Base-by-base conservation (phyloP, 2,888 invertebrate genomes). In the Habroteleia sp. region DNA sequence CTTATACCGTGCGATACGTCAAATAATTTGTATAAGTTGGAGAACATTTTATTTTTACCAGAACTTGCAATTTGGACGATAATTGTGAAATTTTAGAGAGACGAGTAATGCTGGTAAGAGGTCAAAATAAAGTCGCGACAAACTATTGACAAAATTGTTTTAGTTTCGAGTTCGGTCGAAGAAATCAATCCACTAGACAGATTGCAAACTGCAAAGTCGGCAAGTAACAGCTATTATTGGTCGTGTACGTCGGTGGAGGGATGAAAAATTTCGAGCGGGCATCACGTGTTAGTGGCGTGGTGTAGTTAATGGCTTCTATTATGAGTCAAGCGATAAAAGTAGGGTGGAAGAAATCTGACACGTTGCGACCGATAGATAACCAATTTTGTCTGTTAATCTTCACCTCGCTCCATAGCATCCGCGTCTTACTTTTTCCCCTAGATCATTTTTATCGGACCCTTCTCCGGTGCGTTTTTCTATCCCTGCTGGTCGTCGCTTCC, bases 291-390 rank as follows among this genome's bases (percentile, higher is more conserved):
- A 71, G 56, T 82, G 82, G 80, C 82, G 73, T 75, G 60, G 65
- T 74, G 77, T 81, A 72, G 84, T 84, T 85, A 84, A 85, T 82
- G 82, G 79, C 79, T 76, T 80, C 80, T 80, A 81, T 85, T 85
- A 85, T 80, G 77, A 80, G 76, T 77, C 74, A 33, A 37, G 54
- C 68, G 72, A 50, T 48, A 65, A 76, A 68, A 65, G 50, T 63
- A 33, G 75, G 72, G 50, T 50, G 63, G 56, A 68, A 56, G 72
- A 76, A 72, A 76, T 76, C 72, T 71, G 50, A 72, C 76, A 62
- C 77, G 56, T 62, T 73, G 76, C 75, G 74, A 69, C 74, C 73
- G 73, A 78, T 77, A 78, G 78, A 78, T 78, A 78, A 78, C 73
- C 78, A 77, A 78, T 78, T 78, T 72, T 74, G 76, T 77, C 74